Conservation (phyloP, 2,113 vertebrate species). For the Lasiurus cinereus region DNA sequence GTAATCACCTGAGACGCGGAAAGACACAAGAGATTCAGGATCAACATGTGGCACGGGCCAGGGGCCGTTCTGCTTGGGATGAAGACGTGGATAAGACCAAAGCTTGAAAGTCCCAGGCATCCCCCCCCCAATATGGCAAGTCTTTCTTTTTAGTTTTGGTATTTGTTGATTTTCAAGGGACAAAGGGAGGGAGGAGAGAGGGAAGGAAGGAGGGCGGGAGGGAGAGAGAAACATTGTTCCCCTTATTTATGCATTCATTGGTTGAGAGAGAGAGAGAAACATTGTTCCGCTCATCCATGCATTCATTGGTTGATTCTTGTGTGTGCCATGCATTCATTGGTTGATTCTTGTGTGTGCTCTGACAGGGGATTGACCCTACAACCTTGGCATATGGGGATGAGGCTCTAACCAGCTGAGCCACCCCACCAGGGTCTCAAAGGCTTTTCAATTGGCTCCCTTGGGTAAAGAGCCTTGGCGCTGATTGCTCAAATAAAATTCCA, state of each 20-base stretch:
- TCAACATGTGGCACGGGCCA: conserved; percentile 26
- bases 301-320: no score
- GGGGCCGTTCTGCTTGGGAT: conserved; percentile 31
- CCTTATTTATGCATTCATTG: no score
- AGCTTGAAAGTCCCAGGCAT: conserved; percentile 17
- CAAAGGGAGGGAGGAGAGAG: not conserved
- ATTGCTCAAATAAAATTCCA: conserved; percentile 50
- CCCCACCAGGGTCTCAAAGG: not conserved
- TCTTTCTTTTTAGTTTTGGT: not conserved
- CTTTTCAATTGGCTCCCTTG: not conserved
- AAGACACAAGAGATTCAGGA: conserved; percentile 47
- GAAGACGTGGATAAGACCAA: not conserved
- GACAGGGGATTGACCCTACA: not conserved
- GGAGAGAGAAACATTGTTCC: not conserved
- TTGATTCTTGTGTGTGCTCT: not conserved
- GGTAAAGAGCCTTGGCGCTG: not conserved
- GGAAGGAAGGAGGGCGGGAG: no score
- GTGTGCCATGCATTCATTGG: no score
- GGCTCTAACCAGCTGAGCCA: not conserved
- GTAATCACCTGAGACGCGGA: conserved; percentile 90
- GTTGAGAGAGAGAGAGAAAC: no score
- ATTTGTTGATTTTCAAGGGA: not conserved
- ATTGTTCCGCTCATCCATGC: not conserved
- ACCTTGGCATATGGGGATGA: not conserved
- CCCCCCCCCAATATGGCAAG: not conserved